Evolutionary conservation across 2,113 vertebrate species (phyloP).

Genomic region (Potamarius usumacintae): DNA sequence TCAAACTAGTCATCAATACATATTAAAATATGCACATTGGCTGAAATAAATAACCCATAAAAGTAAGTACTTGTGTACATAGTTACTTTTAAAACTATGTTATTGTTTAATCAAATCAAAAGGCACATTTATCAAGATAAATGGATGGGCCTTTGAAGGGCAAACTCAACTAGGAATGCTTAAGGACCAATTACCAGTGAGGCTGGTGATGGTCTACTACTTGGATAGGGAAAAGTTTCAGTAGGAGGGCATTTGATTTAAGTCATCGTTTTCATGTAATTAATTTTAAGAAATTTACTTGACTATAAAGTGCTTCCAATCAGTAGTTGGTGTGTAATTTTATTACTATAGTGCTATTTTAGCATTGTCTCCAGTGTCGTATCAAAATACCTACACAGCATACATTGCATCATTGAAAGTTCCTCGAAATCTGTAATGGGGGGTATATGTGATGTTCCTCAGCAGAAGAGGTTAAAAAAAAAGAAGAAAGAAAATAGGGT

Average conservation of each 20-base stretch:
- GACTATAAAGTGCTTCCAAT: constrained; percentile 20
- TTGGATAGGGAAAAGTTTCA: constrained; percentile 8
- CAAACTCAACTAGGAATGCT: constrained; percentile 16
- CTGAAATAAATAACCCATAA: constrained; percentile 71
- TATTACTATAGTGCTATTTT: neutral
- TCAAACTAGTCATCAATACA: constrained; percentile 78
- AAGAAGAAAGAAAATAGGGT: neutral
- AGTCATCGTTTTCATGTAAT: constrained; percentile 15
- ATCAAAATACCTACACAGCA: constrained; percentile 19
- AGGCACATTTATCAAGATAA: constrained; percentile 85
- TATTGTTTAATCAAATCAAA: constrained; percentile 82
- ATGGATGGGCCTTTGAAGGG: constrained; percentile 69
- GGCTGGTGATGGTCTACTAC: constrained; percentile 23
- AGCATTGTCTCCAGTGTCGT: constrained; percentile 2
- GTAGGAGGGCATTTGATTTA: constrained; percentile 6
- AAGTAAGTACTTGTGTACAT: constrained; percentile 74
- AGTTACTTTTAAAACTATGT: constrained; percentile 76
- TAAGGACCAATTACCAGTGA: constrained; percentile 3
- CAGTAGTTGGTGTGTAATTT: constrained; percentile 3
- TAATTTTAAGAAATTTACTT: neutral
- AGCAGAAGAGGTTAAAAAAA: constrained; percentile 38
- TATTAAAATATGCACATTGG: constrained; percentile 78
- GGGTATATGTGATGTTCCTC: constrained; percentile 25
- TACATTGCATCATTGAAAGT: neutral
- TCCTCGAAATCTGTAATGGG: constrained; percentile 28